Base-by-base conservation (phyloP, 1,140 invertebrate species). In the Drosophila sproati region DNA sequence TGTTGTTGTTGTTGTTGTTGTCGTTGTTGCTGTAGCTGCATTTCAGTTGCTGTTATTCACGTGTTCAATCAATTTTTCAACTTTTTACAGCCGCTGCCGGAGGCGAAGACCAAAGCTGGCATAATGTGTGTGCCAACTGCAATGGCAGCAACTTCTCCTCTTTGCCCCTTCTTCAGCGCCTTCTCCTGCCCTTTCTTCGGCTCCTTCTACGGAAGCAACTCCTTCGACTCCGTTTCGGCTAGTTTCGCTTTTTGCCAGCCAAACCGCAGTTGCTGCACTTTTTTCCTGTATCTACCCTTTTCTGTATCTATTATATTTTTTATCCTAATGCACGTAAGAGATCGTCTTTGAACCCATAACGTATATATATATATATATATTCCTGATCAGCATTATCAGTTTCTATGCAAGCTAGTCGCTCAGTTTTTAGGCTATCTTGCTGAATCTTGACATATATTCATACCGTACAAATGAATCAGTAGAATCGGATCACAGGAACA, bases 61-160 rank as follows among this genome's bases (percentile, higher is more conserved):
- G 86, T 87, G 88, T 88, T 91, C 88, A 91, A 91, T 91, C 88
- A 91, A 91, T 88, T 88, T 91, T 87, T 79, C 85, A 89, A 79
- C 74, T 89, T 89, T 81, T 89, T 85, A 78, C 71, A 63, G 47
- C 71, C 79, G 55, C 55, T 55, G 55, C 35, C 48, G 39, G 31
- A 32, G 59, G 39, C 31, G 35, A 71, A 4, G 51, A 45, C 45
- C 54, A 51, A 41, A 35, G 10, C 37, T 34, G 52, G 45, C 55
- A 52, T 12, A 55, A 66, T 56, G 52, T 56, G 31, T 34, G 45
- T 50, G 45, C 43, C 56, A 54, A 52, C 48, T 41, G 54, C 35
- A 47, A 47, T 28, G 45, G 31, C 47, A 43, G 28, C 43, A 60
- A 60, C 57, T 20, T 6, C 39, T 41, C 45, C 20, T 20, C 20